These are phyloP conservation scores for Cercopithecus diana DNA, from an alignment of 2,797 vertebrate species.

Conservation along the genomic window DNA sequence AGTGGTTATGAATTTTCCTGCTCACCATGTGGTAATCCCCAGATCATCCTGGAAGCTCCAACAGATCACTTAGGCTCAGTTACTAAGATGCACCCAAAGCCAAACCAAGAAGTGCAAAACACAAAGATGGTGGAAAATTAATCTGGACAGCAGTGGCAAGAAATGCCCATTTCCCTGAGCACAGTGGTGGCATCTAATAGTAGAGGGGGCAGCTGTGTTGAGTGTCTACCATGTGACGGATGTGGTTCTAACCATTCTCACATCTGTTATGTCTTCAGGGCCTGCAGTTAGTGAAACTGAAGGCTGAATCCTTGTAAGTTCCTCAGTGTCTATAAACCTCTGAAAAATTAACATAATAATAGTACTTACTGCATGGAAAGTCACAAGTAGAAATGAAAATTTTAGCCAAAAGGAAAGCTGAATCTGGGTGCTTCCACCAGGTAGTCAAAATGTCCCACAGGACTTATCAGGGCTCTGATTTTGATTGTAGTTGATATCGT, in stretches of 20 bases:
- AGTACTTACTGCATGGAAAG: too few relatives aligned
- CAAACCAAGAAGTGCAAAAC: not conserved
- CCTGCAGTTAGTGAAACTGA: not conserved
- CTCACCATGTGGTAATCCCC: not conserved
- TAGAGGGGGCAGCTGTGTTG: not conserved
- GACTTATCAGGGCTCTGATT: not conserved
- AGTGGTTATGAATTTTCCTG: not conserved
- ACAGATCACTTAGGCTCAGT: not conserved
- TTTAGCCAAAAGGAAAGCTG: not conserved
- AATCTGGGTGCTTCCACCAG: not conserved
- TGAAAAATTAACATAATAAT: not conserved
- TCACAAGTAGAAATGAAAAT: not conserved
- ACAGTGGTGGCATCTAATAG: not conserved
- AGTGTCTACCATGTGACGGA: not conserved
- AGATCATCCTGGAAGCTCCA: not conserved
- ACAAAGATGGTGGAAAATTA: not conserved
- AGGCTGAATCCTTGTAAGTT: not conserved
- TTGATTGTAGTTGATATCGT: not conserved
- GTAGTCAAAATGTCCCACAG: not conserved
- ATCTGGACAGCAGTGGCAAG: not conserved
- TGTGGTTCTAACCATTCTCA: not conserved
- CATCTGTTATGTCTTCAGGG: too few relatives aligned
- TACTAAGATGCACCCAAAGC: not conserved
- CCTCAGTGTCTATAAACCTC: not conserved
- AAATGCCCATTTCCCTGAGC: not conserved